A percentile compares a stretch with the other conserved stretches of the same genome.
Evolutionary conservation across 2,113 vertebrate species (phyloP).

Genomic region (Laticauda laticaudata): DNA sequence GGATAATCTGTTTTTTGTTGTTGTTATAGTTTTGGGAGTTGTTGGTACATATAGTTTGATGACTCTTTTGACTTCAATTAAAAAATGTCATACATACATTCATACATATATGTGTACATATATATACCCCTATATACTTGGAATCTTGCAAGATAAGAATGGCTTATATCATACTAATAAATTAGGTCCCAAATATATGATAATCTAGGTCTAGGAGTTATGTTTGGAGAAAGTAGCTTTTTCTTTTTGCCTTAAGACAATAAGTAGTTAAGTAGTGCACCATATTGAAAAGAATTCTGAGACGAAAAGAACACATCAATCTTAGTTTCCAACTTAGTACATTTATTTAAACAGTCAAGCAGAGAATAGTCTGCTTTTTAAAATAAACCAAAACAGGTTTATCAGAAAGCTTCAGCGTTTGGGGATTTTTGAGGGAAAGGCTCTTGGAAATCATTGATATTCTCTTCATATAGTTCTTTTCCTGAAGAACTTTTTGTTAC

Average conservation of each 20-base stretch:
- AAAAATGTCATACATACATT: no score
- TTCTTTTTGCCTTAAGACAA: background rate
- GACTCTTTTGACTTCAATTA: no score
- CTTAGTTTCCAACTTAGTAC: background rate
- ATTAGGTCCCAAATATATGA: background rate
- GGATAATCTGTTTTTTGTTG: no score
- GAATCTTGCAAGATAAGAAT: background rate
- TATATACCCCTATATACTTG: no score
- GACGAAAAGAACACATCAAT: background rate
- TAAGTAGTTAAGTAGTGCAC: background rate
- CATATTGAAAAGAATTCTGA: background rate
- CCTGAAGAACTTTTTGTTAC: background rate
- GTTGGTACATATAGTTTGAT: no score
- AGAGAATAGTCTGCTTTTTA: background rate
- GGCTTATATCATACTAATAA: background rate
- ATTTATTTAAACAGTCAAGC: background rate
- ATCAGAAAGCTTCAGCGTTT: background rate
- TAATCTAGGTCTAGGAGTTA: background rate
- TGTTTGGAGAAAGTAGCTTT: background rate
- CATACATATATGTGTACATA: no score
- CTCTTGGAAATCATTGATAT: background rate
- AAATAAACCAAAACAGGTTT: background rate
- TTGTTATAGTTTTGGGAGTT: no score
- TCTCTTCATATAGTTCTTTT: background rate
- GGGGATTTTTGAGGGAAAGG: background rate